Evolutionary conservation across 2,797 vertebrate genomes (phyloP), one percentile per base, ranked within the genome.

Genomic region (Pipistrellus pygmaeus): DNA sequence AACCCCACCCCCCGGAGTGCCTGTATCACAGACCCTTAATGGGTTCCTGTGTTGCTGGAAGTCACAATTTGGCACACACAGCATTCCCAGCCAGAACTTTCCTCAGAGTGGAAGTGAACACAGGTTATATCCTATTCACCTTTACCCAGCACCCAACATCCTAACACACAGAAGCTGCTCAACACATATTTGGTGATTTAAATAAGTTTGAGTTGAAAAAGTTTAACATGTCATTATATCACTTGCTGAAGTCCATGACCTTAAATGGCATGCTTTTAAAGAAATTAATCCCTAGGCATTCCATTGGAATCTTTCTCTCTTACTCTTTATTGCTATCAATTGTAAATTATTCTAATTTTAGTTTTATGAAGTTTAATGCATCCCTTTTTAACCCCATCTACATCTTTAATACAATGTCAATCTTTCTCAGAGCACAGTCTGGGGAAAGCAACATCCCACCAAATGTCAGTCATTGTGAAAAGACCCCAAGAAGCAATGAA

Each of bases 281-380:
- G 91, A 96, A 96, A 90, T 91, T 85, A 96, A 85, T 95, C 92
- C 78, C 90, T 68, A 72, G 78, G 53, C 85, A 90, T 92, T 96
- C 64, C 17, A 7, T 51, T 85, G 48, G 53, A 87, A 85, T 91
- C 82, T 94, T 94, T 95, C 83, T 93, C 78, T 84, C 89, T 95
- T 95, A 85, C n/a, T 85, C 60, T 93, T 94, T 88, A 93, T 78
- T 88, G 85, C 73, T 88, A 90, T 96, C 96, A 93, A 46, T 93
- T 57, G 71, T 75, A 95, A n/a, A 57, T 66, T 91, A 62, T 85
- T 89, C 78, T 97, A 96, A 97, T 93, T 96, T 96, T 94, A 95
- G 82, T 92, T 90, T 93, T 66, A 78, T 88, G 60, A 94, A 88
- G 94, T 92, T 96, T 80, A 81, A 95, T 87, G 82, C 9, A 48